Conservation (phyloP, 2,888 invertebrate species). For the Liodrosophila aerea region DNA sequence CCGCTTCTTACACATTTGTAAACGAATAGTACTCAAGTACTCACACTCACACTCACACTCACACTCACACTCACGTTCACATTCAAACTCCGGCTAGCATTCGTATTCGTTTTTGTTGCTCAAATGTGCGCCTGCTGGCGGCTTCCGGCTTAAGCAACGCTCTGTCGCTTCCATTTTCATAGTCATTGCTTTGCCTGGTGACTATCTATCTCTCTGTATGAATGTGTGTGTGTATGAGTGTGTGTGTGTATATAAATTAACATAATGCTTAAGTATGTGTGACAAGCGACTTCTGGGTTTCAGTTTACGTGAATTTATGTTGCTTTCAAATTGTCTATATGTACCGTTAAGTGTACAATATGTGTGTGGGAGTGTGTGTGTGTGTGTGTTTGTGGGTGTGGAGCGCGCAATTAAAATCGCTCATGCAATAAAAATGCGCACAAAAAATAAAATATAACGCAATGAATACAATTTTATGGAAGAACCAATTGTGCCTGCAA, state of each 20-base stretch:
- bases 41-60: neutral
- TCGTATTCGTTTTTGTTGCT: slow-evolving; percentile 20
- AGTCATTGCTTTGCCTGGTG: slow-evolving; percentile 50
- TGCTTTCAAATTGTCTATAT: slow-evolving; percentile 62
- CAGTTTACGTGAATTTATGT: slow-evolving; percentile 74
- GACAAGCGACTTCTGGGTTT: slow-evolving; percentile 77
- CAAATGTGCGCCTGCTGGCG: slow-evolving; percentile 57
- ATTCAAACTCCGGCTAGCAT: slow-evolving; percentile 13
- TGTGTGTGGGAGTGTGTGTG: slow-evolving; percentile 1
- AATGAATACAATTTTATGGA: slow-evolving; percentile 40
- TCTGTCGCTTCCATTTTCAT: slow-evolving; percentile 74
- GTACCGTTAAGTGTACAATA: slow-evolving; percentile 19
- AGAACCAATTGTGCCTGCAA: slow-evolving; percentile 36
- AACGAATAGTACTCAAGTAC: slow-evolving; percentile 7
- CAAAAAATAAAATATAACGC: slow-evolving; percentile 23
- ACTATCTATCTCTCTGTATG: slow-evolving; percentile 7
- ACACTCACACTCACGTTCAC: slow-evolving; percentile 2
- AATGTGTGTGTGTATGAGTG: slow-evolving; percentile 8
- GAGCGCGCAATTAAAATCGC: slow-evolving; percentile 64
- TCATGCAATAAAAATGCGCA: slow-evolving; percentile 61
- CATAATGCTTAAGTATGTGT: slow-evolving; percentile 78
- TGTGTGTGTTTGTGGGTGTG: slow-evolving; percentile 4
- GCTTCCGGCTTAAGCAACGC: slow-evolving; percentile 73
- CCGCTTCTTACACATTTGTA: slow-evolving; percentile 5
- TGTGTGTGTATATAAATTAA: slow-evolving; percentile 66